Conservation (phyloP, 2,888 invertebrate genomes). For the Sceliomorpha sp. region DNA sequence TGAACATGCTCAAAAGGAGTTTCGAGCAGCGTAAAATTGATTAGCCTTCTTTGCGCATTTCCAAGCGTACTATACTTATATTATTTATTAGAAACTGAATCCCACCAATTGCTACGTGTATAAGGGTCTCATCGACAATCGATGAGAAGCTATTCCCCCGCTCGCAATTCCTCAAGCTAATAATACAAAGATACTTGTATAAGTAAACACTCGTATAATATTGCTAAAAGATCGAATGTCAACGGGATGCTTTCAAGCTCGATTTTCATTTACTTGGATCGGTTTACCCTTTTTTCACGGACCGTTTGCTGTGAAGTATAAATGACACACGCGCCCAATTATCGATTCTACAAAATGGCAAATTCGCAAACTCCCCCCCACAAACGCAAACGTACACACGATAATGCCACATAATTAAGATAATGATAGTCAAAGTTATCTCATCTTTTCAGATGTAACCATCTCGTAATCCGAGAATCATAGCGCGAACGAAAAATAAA, state of each 20-base stretch:
- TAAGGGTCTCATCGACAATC: conserved; percentile 48
- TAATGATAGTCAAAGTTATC: too few species aligned
- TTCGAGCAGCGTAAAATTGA: too few species aligned
- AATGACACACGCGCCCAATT: conserved; percentile 7
- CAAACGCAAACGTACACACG: too few species aligned
- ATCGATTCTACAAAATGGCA: too few species aligned
- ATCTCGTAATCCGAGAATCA: too few species aligned
- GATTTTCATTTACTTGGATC: conserved; percentile 42
- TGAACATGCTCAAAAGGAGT: too few species aligned
- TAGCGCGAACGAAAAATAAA: conserved; percentile 1
- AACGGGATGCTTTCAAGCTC: conserved; percentile 34
- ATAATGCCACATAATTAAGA: too few species aligned
- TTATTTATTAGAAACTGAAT: conserved; percentile 40
- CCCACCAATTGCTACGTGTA: conserved; percentile 38
- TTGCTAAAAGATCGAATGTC: conserved; percentile 37
- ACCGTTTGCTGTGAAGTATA: neutral
- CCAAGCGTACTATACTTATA: conserved; percentile 39
- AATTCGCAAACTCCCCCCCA: too few species aligned
- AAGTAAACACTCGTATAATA: conserved; percentile 44
- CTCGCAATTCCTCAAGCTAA: conserved; percentile 24
- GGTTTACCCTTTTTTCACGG: conserved; percentile 42
- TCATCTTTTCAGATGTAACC: too few species aligned
- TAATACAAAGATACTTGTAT: conserved; percentile 40
- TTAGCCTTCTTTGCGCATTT: too few species aligned
- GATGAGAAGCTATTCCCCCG: conserved; percentile 45